These are phyloP conservation scores for Hippolais icterina DNA, from an alignment of 2,113 vertebrate genomes.

Conservation along the genomic window DNA sequence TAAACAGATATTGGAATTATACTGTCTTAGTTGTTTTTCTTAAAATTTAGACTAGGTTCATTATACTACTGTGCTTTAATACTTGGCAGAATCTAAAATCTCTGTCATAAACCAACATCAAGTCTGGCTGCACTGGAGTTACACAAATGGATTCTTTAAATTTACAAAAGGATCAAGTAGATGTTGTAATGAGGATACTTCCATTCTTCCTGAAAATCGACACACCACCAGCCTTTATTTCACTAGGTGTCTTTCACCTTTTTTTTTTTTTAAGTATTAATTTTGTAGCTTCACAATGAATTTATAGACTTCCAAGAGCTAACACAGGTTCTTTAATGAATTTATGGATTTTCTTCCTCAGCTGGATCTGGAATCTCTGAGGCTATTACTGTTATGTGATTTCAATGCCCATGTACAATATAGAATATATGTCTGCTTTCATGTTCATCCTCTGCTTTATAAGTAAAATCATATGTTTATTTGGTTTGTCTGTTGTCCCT, in stretches of 20 bases:
- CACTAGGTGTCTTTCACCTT: background rate
- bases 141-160: background rate
- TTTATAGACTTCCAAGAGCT: slow-evolving; percentile 36
- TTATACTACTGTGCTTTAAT: background rate
- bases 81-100: background rate
- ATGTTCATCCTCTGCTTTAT: background rate
- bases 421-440: slow-evolving; percentile 13
- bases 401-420: background rate
- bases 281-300: background rate
- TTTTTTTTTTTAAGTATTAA: background rate
- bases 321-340: slow-evolving; percentile 52
- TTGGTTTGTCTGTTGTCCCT: background rate
- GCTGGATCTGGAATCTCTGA: background rate
- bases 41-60: background rate
- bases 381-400: slow-evolving; percentile 45
- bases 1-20: background rate
- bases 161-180: background rate
- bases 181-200: background rate
- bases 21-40: too few species aligned
- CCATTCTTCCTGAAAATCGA: background rate
- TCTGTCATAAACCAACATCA: background rate
- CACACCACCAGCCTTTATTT: background rate
- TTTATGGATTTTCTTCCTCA: slow-evolving; percentile 64
- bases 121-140: background rate
- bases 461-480: background rate